Evolutionary conservation across 2,888 invertebrate species (phyloP), one percentile per base, ranked within the genome.

Genomic region (Phyllotreta cruciferae): DNA sequence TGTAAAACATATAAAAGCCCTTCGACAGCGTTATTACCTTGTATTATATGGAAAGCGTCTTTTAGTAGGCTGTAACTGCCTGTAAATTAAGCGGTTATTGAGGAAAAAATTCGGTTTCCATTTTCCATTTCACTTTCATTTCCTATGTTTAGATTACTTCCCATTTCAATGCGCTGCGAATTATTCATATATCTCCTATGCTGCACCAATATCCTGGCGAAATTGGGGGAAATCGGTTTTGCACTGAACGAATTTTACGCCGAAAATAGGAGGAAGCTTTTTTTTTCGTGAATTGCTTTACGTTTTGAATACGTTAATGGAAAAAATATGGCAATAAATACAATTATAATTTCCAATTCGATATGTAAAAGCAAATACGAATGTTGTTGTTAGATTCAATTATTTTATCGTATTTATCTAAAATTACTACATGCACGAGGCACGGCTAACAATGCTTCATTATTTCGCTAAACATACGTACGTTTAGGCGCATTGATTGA

Each of bases 61-160:
- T 24, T 24, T 24, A 4, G 24, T 24, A 24, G 24, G 24, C 24
- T 4, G 24, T 24, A 24, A 24, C 24, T n/a, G n/a, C 24, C 24
- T 1, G 24, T 4, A 24, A 24, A 24, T 24, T 24, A 24, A 24
- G 24, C 24, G 24, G 24, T 24, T 24, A 24, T 24, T 24, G 24
- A 4, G 24, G 4, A 24, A 24, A 24, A 24, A 24, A 3, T 24
- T 4, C 2, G 24, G 1, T 24, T 44, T 1, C 52, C 63, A 66
- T 63, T 66, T 66, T 63, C 63, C 58, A 66, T 66, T 66, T 66
- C 62, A 56, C 60, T 58, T 66, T 54, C 63, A 63, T 66, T 66
- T 66, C 63, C 66, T 56, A 53, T 54, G 58, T 58, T 61, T 45
- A 52, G 60, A 63, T 63, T 63, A 61, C 66, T 63, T 66, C 66